Percentiles rank a stretch among this genome's conserved stretches.
These are phyloP conservation scores for Thaleichthys pacificus DNA, from an alignment of 2,797 vertebrate species.

Conservation along the genomic window DNA sequence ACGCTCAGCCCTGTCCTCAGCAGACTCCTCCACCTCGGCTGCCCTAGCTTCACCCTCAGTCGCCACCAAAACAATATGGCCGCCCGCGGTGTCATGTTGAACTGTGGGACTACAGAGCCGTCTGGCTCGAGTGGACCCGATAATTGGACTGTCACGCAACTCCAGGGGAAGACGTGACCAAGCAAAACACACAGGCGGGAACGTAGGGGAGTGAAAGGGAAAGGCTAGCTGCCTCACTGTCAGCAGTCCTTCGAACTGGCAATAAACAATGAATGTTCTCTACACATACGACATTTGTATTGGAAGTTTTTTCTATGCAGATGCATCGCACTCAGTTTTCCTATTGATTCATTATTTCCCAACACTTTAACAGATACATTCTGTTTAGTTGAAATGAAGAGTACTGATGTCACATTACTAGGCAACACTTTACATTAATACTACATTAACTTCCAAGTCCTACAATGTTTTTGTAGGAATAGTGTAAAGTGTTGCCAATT, in stretches of 20 bases:
- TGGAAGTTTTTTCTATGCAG: no score
- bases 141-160: conserved; percentile 33
- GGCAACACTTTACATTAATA: no score
- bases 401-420: background rate
- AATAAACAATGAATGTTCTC: background rate
- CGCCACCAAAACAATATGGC: conserved; percentile 22
- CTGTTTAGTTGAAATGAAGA: background rate
- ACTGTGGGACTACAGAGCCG: conserved; percentile 13
- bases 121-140: conserved; percentile 30
- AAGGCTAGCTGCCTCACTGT: background rate
- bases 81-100: conserved; percentile 9
- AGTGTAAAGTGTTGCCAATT: conserved; percentile 3
- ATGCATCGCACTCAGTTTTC: no score
- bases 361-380: no score
- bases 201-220: background rate
- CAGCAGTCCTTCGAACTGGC: background rate
- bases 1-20: conserved; percentile 18
- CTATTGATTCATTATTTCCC: no score
- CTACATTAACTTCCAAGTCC: background rate
- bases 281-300: no score
- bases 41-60: conserved; percentile 14
- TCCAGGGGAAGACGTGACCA: conserved; percentile 10
- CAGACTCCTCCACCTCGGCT: conserved; percentile 27
- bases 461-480: background rate
- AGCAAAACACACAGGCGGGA: conserved; percentile 10